Percentiles rank a stretch among this genome's conserved stretches.
phyloP scores from a whole-genome alignment of 2,888 invertebrate genomes.

The Ceriagrion tenellum region DNA sequence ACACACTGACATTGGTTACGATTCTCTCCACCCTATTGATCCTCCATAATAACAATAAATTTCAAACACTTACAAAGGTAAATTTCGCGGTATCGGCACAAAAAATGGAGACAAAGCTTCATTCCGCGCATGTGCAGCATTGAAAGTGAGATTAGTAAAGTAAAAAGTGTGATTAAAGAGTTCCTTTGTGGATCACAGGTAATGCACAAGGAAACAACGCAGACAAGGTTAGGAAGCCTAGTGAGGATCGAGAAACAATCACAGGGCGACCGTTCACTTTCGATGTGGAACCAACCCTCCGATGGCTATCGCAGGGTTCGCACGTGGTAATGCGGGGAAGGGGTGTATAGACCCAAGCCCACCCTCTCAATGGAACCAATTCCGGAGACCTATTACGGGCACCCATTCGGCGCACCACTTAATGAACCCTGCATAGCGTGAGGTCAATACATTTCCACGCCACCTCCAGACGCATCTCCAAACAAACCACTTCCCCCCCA shows the following conservation, averaged over 20 bases:
- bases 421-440: constrained; percentile 20
- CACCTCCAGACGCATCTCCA: constrained; percentile 25
- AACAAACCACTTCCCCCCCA: background rate
- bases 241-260: background rate
- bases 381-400: background rate
- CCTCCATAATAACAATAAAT: too few species aligned
- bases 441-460: constrained; percentile 31
- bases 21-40: too few species aligned
- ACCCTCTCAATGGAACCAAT: background rate
- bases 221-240: background rate
- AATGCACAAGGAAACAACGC: background rate
- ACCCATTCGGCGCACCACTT: constrained; percentile 15
- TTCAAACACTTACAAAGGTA: too few species aligned
- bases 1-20: too few species aligned
- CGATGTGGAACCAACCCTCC: background rate
- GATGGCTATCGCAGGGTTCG: background rate
- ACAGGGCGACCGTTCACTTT: background rate
- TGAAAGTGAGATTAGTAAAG: too few species aligned
- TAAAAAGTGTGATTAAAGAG: too few species aligned
- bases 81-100: too few species aligned
- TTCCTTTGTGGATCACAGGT: background rate
- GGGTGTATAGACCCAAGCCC: background rate
- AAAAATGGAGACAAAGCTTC: too few species aligned
- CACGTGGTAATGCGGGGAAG: background rate
- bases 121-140: too few species aligned